Evolutionary conservation across 2,797 vertebrate genomes (phyloP).

Genomic region (Sebastes alutus): DNA sequence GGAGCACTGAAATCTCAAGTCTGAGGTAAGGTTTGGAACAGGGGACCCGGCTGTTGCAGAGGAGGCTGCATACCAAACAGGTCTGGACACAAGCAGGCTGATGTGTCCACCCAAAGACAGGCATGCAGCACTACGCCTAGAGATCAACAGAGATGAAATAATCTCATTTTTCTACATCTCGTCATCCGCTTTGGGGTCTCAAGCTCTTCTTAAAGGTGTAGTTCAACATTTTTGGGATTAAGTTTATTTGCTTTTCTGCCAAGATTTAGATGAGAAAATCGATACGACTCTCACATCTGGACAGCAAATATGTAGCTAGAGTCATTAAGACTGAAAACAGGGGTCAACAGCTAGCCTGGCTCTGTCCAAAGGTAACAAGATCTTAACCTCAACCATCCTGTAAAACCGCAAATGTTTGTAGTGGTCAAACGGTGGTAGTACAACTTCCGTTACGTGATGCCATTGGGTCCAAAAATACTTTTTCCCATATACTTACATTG

Average conservation of each 20-base stretch:
- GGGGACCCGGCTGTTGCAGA: constrained; percentile 54
- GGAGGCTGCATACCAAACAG: constrained; percentile 82
- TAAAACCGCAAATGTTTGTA: not conserved
- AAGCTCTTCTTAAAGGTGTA: not conserved
- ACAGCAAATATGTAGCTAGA: not conserved
- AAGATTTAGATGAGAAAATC: not conserved
- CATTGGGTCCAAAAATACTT: too few relatives aligned
- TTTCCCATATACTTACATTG: too few relatives aligned
- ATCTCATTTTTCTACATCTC: constrained; percentile 1
- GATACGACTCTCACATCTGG: not conserved
- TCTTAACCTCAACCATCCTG: not conserved
- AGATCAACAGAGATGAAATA: constrained; percentile 27
- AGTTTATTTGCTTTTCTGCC: not conserved
- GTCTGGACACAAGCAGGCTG: constrained; percentile 81
- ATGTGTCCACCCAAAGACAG: constrained; percentile 73
- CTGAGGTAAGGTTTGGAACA: constrained; percentile 38
- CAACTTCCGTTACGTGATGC: too few relatives aligned
- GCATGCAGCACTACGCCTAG: constrained; percentile 65
- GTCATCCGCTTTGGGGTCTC: not conserved
- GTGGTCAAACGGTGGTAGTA: too few relatives aligned
- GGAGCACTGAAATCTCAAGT: constrained; percentile 35
- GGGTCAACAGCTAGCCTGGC: not conserved
- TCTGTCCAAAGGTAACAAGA: not conserved
- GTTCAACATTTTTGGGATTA: not conserved
- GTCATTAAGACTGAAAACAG: not conserved